A percentile compares a stretch with the other conserved stretches of the same genome.
Conservation (phyloP, 2,888 invertebrate genomes). For the Eretmocerus hayati region DNA sequence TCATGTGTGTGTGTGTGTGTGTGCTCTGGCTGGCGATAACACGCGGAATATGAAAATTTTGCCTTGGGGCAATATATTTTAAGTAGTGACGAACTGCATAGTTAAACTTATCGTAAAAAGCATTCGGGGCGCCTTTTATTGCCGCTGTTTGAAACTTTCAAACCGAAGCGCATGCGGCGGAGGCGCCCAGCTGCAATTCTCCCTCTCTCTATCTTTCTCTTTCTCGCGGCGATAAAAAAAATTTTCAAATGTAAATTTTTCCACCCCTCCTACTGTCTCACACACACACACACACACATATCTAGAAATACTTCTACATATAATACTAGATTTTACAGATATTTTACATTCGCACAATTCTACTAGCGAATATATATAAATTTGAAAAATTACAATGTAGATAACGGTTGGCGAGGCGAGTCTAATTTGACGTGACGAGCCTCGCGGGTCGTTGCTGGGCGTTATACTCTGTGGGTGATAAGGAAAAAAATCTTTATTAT, state of each 20-base stretch:
- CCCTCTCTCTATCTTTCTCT: no score
- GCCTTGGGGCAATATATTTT: conserved; percentile 21
- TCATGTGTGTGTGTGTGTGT: not conserved
- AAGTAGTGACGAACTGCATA: conserved; percentile 25
- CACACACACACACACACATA: conserved; percentile 8
- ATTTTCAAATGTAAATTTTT: conserved; percentile 22
- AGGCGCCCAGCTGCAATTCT: no score
- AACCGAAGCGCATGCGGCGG: no score
- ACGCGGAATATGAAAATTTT: conserved; percentile 24
- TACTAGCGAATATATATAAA: no score
- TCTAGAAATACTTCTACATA: not conserved
- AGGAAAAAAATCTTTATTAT: conserved; percentile 21
- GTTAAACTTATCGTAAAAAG: conserved; percentile 25
- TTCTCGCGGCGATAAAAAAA: conserved; percentile 21
- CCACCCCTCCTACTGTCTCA: no score
- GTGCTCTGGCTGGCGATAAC: conserved; percentile 10
- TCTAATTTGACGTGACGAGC: conserved; percentile 18
- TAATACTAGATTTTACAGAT: no score
- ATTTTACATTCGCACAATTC: no score
- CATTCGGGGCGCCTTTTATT: conserved; percentile 23
- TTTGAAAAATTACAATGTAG: no score
- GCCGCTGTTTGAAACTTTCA: conserved; percentile 23
- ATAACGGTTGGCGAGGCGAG: no score
- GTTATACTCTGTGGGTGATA: no score
- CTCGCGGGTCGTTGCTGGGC: no score